Conservation (phyloP, 2,113 vertebrate species). For the Oncorhynchus tshawytscha region DNA sequence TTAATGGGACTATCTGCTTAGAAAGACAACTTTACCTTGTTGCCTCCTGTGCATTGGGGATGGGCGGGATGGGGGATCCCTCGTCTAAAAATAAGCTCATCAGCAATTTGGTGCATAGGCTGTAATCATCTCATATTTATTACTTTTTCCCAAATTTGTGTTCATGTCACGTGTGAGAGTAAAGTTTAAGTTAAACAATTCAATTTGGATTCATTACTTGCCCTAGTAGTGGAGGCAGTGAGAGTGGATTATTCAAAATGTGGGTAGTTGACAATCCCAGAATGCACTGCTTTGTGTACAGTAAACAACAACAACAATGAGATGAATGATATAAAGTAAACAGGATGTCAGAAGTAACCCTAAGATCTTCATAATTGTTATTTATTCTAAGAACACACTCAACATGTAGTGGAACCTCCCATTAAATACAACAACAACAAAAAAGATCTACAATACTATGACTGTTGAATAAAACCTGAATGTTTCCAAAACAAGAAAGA, state of each 20-base stretch:
- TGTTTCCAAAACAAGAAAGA: too few relatives aligned
- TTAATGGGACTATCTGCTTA: constrained; percentile 72
- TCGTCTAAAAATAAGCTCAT: constrained; percentile 64
- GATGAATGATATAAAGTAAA: background rate
- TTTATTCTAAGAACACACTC: too few relatives aligned
- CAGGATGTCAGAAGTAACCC: background rate
- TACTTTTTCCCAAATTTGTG: too few relatives aligned
- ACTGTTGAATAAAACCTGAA: too few relatives aligned
- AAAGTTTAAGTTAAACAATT: constrained; percentile 31
- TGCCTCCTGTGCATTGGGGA: constrained; percentile 48
- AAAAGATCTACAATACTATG: too few relatives aligned
- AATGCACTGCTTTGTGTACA: constrained; percentile 32
- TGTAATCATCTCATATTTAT: background rate
- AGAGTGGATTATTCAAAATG: background rate
- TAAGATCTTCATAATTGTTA: background rate
- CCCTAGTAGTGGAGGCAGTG: constrained; percentile 22
- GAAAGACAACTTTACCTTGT: constrained; percentile 51
- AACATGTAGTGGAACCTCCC: too few relatives aligned
- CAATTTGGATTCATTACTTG: constrained; percentile 24
- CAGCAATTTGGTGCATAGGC: background rate
- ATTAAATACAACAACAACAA: too few relatives aligned
- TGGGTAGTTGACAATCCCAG: background rate
- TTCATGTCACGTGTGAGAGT: background rate
- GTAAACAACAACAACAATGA: constrained; percentile 35
- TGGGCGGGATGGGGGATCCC: constrained; percentile 47